A percentile compares a stretch with the other conserved stretches of the same genome.
Conservation (phyloP, 2,113 vertebrate species). For the Ammodytes marinus region DNA sequence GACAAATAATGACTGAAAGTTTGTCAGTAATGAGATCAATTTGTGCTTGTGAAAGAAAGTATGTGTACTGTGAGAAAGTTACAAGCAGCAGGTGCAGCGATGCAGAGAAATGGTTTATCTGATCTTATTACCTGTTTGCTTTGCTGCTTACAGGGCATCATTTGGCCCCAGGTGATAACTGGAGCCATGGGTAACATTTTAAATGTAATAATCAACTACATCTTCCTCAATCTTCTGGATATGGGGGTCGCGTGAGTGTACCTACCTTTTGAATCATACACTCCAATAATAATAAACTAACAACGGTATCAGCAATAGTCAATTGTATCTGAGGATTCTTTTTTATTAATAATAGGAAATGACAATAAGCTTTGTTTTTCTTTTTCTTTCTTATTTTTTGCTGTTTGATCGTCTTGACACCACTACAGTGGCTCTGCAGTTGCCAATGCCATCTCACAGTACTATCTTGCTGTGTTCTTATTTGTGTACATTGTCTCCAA, state of each 20-base stretch:
- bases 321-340: neutral
- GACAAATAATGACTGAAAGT: constrained; percentile 9
- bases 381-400: neutral
- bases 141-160: constrained; percentile 87
- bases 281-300: neutral
- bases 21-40: constrained; percentile 19
- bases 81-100: constrained; percentile 20
- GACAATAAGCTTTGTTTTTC: neutral
- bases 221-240: constrained; percentile 87
- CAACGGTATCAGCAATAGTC: neutral
- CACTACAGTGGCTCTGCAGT: constrained; percentile 89
- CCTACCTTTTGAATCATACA: neutral
- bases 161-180: constrained; percentile 90
- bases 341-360: neutral
- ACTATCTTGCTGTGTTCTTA: constrained; percentile 84
- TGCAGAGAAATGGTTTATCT: neutral
- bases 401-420: constrained; percentile 18
- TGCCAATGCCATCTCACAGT: constrained; percentile 90
- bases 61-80: constrained; percentile 6
- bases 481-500: constrained; percentile 84
- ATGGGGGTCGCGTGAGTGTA: constrained; percentile 91
- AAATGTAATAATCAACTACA: constrained; percentile 89
- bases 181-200: constrained; percentile 88
- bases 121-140: constrained; percentile 18
- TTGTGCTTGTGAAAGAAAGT: neutral